Percentiles rank a stretch among this genome's conserved stretches.
Evolutionary conservation across 1,140 invertebrate genomes (phyloP).

Genomic region (Papilio xuthus): DNA sequence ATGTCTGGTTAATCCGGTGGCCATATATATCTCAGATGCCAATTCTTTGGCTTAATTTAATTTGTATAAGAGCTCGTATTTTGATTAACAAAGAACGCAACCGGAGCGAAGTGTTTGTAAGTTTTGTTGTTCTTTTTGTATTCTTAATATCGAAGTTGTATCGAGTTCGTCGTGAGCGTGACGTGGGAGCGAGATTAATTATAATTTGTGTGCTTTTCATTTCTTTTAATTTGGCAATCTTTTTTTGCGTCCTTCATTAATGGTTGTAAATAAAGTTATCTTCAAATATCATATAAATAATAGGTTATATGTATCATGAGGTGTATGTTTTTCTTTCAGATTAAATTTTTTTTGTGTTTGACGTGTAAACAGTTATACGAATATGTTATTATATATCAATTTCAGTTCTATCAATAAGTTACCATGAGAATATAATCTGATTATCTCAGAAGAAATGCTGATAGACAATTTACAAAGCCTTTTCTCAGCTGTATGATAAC

Average conservation of each 20-base stretch:
- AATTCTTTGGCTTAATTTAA: constrained; percentile 68
- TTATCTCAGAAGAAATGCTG: too few species aligned
- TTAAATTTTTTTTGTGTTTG: too few species aligned
- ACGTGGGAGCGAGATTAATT: constrained; percentile 31
- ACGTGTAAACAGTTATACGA: too few species aligned
- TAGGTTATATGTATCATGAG: background rate
- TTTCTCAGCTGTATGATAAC: too few species aligned
- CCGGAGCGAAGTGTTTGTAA: constrained; percentile 56
- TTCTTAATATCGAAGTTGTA: background rate
- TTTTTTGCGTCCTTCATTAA: background rate
- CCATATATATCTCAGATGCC: constrained; percentile 52
- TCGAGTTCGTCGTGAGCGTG: background rate
- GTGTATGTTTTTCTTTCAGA: background rate
- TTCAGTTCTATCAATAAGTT: too few species aligned
- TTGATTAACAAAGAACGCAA: constrained; percentile 63
- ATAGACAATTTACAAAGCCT: too few species aligned
- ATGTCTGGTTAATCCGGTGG: constrained; percentile 53
- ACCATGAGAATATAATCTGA: too few species aligned
- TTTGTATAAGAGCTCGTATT: constrained; percentile 60
- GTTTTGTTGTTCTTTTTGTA: constrained; percentile 41
- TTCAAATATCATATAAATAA: constrained; percentile 6
- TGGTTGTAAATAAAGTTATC: background rate
- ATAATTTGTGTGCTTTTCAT: constrained; percentile 33
- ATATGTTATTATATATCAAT: too few species aligned
- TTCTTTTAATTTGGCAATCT: constrained; percentile 18